A percentile compares a stretch with the other conserved stretches of the same genome.
Conservation (phyloP, 1,140 invertebrate genomes). For the Aphelinus atriplicis region DNA sequence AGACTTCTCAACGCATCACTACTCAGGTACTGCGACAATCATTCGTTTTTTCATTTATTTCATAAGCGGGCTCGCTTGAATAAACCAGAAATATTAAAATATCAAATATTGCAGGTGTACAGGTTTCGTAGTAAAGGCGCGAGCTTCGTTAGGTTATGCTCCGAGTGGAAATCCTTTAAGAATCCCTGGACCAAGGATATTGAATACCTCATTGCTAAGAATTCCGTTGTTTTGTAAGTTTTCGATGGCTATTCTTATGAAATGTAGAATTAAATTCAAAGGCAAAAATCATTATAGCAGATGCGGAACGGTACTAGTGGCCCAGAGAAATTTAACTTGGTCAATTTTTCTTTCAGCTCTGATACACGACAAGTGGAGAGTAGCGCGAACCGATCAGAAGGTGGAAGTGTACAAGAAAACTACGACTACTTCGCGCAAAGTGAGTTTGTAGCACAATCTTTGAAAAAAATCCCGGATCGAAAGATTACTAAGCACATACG, state of each 20-base stretch:
- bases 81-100: background rate
- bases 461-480: too few relatives aligned
- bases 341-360: slow-evolving; percentile 57
- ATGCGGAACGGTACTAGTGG: too few relatives aligned
- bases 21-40: slow-evolving; percentile 67
- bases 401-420: slow-evolving; percentile 65
- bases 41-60: slow-evolving; percentile 13
- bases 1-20: slow-evolving; percentile 71
- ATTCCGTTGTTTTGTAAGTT: slow-evolving; percentile 76
- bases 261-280: too few relatives aligned
- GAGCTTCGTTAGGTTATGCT: slow-evolving; percentile 77
- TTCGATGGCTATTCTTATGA: too few relatives aligned
- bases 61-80: too few relatives aligned
- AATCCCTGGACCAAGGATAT: slow-evolving; percentile 94
- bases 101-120: slow-evolving; percentile 68
- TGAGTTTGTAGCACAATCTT: slow-evolving; percentile 52
- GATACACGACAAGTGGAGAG: slow-evolving; percentile 67
- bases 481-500: too few relatives aligned
- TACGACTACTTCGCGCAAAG: slow-evolving; percentile 71
- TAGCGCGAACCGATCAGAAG: slow-evolving; percentile 62
- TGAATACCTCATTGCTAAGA: slow-evolving; percentile 88
- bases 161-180: slow-evolving; percentile 86
- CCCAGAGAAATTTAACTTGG: too few relatives aligned
- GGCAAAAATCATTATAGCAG: too few relatives aligned
- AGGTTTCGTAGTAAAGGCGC: slow-evolving; percentile 83